Evolutionary conservation across 2,888 invertebrate species (phyloP).

Genomic region (Athalia rosae): DNA sequence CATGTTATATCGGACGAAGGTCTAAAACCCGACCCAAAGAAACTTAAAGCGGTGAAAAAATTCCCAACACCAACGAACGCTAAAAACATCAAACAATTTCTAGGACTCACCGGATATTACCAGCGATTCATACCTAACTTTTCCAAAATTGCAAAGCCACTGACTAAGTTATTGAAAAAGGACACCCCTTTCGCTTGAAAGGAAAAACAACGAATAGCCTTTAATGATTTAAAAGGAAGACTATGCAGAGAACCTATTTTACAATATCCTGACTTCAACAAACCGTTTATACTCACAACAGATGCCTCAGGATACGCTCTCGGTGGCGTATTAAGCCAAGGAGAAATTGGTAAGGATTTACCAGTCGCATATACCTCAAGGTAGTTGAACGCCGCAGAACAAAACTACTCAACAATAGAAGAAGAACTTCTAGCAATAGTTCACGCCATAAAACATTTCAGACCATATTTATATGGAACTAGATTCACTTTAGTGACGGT

Average conservation of each 20-base stretch:
- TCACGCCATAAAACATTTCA: constrained; percentile 50
- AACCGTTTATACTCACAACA: constrained; percentile 41
- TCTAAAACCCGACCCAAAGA: constrained; percentile 45
- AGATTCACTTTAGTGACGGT: constrained; percentile 50
- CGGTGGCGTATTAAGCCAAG: constrained; percentile 46
- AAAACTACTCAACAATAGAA: constrained; percentile 49
- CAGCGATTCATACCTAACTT: not conserved
- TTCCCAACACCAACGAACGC: constrained; percentile 47
- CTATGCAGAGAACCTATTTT: constrained; percentile 31
- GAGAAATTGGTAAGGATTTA: constrained; percentile 43
- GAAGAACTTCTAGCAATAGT: constrained; percentile 52
- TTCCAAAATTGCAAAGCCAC: constrained; percentile 1
- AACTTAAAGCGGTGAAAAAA: constrained; percentile 41
- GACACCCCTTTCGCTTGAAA: not conserved
- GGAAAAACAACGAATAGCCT: not conserved
- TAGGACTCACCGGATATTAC: constrained; percentile 26
- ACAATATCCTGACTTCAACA: constrained; percentile 36
- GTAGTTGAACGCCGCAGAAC: constrained; percentile 47
- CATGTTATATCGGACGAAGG: constrained; percentile 46
- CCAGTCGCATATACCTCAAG: constrained; percentile 52
- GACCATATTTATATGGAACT: constrained; percentile 51
- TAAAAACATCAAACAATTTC: constrained; percentile 44
- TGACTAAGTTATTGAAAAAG: not conserved
- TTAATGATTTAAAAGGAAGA: not conserved
- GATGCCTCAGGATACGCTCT: constrained; percentile 48